Evolutionary conservation across 2,888 invertebrate genomes (phyloP).

Genomic region (Digitonthophagus gazella): DNA sequence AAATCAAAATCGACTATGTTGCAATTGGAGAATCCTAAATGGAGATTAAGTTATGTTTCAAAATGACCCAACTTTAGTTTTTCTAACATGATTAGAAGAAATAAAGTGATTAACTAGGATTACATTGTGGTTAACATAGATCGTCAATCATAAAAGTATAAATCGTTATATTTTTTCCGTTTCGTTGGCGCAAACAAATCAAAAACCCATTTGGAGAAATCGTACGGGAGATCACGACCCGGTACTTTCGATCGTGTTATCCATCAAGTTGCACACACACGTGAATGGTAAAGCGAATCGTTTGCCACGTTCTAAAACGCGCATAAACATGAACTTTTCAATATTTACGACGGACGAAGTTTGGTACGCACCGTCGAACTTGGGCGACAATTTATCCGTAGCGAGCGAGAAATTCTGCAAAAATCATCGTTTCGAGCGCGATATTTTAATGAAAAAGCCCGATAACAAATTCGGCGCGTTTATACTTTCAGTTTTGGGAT

Average conservation of each 20-base stretch:
- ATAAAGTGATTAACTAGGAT: no score
- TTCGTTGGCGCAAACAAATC: neutral
- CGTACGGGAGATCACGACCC: neutral
- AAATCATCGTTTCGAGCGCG: neutral
- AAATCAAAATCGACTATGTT: no score
- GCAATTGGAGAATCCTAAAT: no score
- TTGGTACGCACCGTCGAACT: neutral
- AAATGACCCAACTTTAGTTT: no score
- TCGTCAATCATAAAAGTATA: neutral
- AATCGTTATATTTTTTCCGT: neutral
- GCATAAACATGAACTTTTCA: neutral
- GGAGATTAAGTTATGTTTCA: no score
- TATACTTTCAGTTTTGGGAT: neutral
- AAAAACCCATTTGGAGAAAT: neutral
- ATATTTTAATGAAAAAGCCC: neutral
- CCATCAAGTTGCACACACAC: neutral
- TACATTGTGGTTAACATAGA: no score
- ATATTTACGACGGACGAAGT: neutral
- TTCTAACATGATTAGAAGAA: no score
- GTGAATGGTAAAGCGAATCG: neutral
- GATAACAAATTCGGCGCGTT: neutral
- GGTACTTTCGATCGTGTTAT: neutral
- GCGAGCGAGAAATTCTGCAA: neutral
- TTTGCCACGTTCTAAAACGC: neutral
- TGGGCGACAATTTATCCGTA: neutral